Conservation (phyloP, 2,797 vertebrate species). For the Typhlichthys subterraneus region DNA sequence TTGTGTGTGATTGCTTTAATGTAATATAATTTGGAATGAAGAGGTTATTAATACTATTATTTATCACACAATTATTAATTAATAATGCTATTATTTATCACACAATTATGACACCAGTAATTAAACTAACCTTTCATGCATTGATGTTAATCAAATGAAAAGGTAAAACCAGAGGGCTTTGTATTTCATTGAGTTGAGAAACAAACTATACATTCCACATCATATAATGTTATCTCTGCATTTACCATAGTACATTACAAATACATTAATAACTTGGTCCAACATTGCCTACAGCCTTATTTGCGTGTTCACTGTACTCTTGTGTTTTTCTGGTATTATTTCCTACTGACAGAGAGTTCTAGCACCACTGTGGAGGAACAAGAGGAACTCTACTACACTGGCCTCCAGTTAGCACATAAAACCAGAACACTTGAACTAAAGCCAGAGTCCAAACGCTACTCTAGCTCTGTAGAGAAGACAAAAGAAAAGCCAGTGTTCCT, state of each 20-base stretch:
- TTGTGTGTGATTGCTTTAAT: slow-evolving; percentile 1
- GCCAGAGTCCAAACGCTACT: slow-evolving; percentile 85
- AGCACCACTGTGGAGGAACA: slow-evolving; percentile 87
- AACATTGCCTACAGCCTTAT: not conserved
- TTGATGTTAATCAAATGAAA: not conserved
- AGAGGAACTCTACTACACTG: slow-evolving; percentile 83
- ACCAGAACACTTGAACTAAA: slow-evolving; percentile 92
- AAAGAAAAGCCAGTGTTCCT: slow-evolving; percentile 87
- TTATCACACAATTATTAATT: too few species aligned
- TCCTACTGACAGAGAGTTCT: slow-evolving; percentile 88
- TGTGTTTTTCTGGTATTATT: slow-evolving; percentile 71
- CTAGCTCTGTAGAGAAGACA: slow-evolving; percentile 80
- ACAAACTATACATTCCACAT: not conserved
- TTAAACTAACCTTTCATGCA: too few species aligned
- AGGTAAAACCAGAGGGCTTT: not conserved
- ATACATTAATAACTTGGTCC: not conserved
- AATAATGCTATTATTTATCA: too few species aligned
- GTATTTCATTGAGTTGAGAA: not conserved
- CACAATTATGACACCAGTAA: too few species aligned
- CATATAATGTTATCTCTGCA: too few species aligned
- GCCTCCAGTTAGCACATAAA: slow-evolving; percentile 82
- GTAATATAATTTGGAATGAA: too few species aligned
- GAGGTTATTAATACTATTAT: too few species aligned
- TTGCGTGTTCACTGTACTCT: not conserved
- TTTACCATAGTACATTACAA: too few species aligned